These are phyloP conservation scores for Onychomys leucogaster DNA, from an alignment of 2,797 vertebrate species.

Conservation along the genomic window DNA sequence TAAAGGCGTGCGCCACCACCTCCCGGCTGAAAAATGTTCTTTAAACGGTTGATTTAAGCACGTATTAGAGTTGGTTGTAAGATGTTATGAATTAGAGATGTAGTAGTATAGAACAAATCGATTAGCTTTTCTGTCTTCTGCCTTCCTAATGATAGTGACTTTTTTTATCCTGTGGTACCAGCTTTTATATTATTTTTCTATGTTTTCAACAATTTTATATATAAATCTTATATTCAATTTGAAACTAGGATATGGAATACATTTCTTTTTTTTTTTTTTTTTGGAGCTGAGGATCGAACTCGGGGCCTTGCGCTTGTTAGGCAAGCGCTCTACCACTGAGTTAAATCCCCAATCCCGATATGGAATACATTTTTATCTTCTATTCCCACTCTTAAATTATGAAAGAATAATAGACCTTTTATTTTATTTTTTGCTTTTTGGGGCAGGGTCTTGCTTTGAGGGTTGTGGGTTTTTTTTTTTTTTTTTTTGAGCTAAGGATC, in stretches of 20 bases:
- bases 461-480: too few relatives aligned
- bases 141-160: constrained; percentile 20
- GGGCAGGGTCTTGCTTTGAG: not conserved
- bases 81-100: constrained; percentile 27
- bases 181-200: constrained; percentile 44
- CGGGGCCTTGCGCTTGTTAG: too few relatives aligned
- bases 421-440: not conserved
- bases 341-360: too few relatives aligned
- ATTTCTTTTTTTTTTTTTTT: too few relatives aligned
- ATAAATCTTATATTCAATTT: constrained; percentile 51
- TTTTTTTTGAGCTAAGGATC: too few relatives aligned
- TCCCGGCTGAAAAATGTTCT: constrained; percentile 22
- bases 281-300: too few relatives aligned
- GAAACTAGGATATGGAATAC: not conserved
- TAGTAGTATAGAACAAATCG: not conserved
- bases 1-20: too few relatives aligned
- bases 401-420: not conserved
- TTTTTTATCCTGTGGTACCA: constrained; percentile 19
- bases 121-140: constrained; percentile 5
- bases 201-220: constrained; percentile 50
- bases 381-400: not conserved
- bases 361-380: constrained; percentile 39
- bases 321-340: too few relatives aligned
- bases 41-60: constrained; percentile 58
- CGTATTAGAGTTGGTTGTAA: constrained; percentile 17